Base-by-base conservation (phyloP, 1,140 invertebrate genomes). In the Philotrypesis tridentata region DNA sequence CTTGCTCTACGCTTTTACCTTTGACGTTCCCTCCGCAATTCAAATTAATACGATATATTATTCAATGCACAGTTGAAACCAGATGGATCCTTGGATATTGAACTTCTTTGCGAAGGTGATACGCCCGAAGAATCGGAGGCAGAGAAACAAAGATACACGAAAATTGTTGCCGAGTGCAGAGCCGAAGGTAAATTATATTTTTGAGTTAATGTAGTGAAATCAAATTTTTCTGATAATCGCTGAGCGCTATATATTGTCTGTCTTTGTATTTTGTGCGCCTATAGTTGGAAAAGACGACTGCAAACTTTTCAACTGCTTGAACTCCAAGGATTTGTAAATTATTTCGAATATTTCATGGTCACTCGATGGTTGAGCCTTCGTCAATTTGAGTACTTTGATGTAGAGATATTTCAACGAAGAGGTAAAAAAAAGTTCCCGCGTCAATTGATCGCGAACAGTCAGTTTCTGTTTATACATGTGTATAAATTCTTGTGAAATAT, bases 301-400 rank as follows among this genome's bases (percentile, higher is more conserved):
- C 70, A 72, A 48, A 48, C 48, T 72, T 48, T 72, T 72, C 40
- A 29, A 48, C 70, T 72, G 70, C 23, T 5, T 72, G 21, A n/a
- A 72, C n/a, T 0, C 23, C 2, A 72, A 72, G 37, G 70, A 72
- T 25, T 33, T 43, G 9, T 72, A 27, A 72, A 72, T 43, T 6
- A 43, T 72, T 23, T 1, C 9, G 12, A 37, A 37, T n/a, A n/a
- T n/a, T 37, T 37, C 33, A 60, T 3, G 55, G 2, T 21, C 5
- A 60, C n/a, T 17, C 12, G 55, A 5, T 17, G n/a, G n/a, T 8
- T 60, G 12, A 21, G 2, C 4, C 14, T n/a, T n/a, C n/a, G n/a
- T n/a, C n/a, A n/a, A n/a, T n/a, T n/a, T n/a, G n/a, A n/a, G n/a
- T n/a, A n/a, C n/a, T n/a, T n/a, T n/a, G n/a, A n/a, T n/a, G n/a